Base-by-base conservation (phyloP, 2,797 vertebrate species). In the Ptychobarbus kaznakovi region DNA sequence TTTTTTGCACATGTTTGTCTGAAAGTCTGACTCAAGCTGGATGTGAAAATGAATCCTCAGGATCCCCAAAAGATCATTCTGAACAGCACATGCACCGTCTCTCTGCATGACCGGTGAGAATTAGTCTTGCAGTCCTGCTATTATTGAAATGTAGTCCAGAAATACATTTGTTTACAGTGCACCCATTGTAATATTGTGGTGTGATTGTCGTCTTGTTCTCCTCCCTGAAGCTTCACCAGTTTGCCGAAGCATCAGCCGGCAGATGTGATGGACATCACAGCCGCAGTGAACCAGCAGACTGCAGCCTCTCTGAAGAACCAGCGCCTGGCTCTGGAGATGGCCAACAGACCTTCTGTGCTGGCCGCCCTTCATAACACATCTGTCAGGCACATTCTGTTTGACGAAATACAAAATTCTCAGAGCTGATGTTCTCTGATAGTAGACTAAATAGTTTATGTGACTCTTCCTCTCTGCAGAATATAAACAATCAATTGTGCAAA, bases 191-290 rank as follows among this genome's bases (percentile, higher is more conserved):
- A 13, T 66, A n/a, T 73, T 20, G 1, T 38, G 28, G 5, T 38
- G 11, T 63, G 38, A 16, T 22, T 87, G 91, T 88, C 89, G 87
- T 83, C 89, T 76, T n/a, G 20, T 66, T 6, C 9, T 58, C 25
- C 12, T 38, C 28, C n/a, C 44, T 94, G 94, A 93, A 97, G 96
- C 93, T 97, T 97, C 91, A 97, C 95, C 94, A 95, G 95, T 90
- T 96, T 97, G 95, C 93, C 96, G 95, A 96, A 96, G 95, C 96
- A 95, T 94, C 96, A 96, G 95, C 95, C 96, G 91, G 93, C 94
- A 91, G 93, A 94, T 91, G 93, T 94, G 63, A 94, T 93, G 93
- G 95, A 94, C 92, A 93, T 95, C 93, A 92, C 93, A 66, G 95
- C 94, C 90, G 94, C 94, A 89, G 73, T 96, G 94, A 95, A 96